phyloP scores from a whole-genome alignment of 2,797 vertebrate genomes.

The Gadopsis bispinosus region DNA sequence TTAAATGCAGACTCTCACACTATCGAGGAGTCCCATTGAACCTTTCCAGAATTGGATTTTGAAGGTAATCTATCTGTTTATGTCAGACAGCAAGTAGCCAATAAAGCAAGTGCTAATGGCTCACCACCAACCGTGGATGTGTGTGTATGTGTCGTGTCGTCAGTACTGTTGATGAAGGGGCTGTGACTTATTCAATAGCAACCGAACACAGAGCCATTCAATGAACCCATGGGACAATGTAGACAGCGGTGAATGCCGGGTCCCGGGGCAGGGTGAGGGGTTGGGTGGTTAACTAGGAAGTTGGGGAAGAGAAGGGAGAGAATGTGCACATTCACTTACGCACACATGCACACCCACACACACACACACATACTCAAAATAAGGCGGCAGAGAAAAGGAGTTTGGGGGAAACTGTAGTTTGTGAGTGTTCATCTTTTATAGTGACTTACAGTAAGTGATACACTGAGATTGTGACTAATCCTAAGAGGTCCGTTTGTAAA shows the following conservation, averaged over 20 bases:
- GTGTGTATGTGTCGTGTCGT: conserved; percentile 47
- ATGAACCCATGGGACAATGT: conserved; percentile 51
- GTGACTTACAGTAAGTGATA: not conserved
- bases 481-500: not conserved
- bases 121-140: conserved; percentile 34
- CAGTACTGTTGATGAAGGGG: conserved; percentile 49
- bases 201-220: conserved; percentile 48
- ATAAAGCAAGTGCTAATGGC: conserved; percentile 52
- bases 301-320: conserved; percentile 20
- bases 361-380: not conserved
- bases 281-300: conserved; percentile 49
- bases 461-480: not conserved
- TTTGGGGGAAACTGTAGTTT: not conserved
- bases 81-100: conserved; percentile 50
- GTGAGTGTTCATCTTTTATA: not conserved
- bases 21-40: conserved; percentile 15
- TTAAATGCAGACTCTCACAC: conserved; percentile 27
- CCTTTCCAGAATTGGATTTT: conserved; percentile 39
- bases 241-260: conserved; percentile 51
- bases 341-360: not conserved
- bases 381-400: not conserved
- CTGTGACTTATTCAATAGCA: conserved; percentile 60
- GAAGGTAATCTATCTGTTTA: conserved; percentile 31
- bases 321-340: conserved; percentile 21
- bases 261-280: conserved; percentile 29